phyloP scores from a whole-genome alignment of 1,140 invertebrate species.

The Aleiodes sp. region DNA sequence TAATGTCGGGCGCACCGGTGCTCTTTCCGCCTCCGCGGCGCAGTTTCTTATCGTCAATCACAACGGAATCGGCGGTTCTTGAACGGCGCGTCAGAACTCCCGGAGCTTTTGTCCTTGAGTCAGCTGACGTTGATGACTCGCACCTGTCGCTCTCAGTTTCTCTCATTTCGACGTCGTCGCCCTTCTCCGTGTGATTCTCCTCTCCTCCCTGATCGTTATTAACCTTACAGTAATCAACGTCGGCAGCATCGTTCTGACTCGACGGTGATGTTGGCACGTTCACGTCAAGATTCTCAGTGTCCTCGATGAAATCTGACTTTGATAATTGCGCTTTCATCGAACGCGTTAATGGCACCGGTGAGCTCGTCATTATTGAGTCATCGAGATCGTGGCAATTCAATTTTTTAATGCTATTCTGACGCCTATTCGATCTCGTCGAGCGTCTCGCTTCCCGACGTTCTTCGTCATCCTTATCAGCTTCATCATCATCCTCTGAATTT shows the following conservation, averaged over 20 bases:
- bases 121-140: background rate
- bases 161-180: slow-evolving; percentile 23
- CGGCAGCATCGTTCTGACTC: background rate
- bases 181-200: slow-evolving; percentile 2
- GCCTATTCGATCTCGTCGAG: slow-evolving; percentile 15
- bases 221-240: background rate
- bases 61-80: background rate
- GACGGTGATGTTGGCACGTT: slow-evolving; percentile 27
- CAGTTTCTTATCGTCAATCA: background rate
- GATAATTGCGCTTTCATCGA: slow-evolving; percentile 29
- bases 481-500: slow-evolving; percentile 6
- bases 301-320: slow-evolving; percentile 35
- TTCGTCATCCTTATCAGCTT: background rate
- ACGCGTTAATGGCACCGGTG: slow-evolving; percentile 37
- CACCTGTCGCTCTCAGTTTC: slow-evolving; percentile 20
- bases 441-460: background rate
- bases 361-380: background rate
- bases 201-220: background rate
- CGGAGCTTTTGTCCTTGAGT: background rate
- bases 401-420: slow-evolving; percentile 22
- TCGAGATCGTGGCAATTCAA: background rate
- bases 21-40: background rate
- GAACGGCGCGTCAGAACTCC: background rate
- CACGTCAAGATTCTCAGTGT: slow-evolving; percentile 45
- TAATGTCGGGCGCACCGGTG: background rate